phyloP scores from a whole-genome alignment of 2,113 vertebrate genomes.

The Mixornis gularis region DNA sequence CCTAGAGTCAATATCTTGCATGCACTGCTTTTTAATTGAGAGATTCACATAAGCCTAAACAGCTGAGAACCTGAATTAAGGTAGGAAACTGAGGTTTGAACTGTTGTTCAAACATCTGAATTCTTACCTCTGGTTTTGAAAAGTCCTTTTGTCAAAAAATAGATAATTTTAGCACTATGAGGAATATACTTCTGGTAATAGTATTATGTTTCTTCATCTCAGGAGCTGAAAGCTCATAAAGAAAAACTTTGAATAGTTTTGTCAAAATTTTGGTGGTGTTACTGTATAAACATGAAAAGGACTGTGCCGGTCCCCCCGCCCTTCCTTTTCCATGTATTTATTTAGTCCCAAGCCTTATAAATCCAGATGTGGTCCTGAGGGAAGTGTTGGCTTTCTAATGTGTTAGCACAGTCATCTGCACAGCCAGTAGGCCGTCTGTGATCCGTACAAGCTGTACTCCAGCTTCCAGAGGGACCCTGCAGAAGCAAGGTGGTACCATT shows the following conservation, averaged over 20 bases:
- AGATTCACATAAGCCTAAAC: neutral
- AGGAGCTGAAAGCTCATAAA: neutral
- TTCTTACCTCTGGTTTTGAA: neutral
- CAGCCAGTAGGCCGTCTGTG: neutral
- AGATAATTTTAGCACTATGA: neutral
- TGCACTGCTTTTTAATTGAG: neutral
- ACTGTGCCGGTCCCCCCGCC: neutral
- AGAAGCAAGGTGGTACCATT: neutral
- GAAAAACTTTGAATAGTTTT: neutral
- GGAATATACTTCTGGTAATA: neutral
- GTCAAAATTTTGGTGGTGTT: neutral
- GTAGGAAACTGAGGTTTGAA: neutral
- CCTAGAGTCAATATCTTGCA: neutral
- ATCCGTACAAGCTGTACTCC: accelerated
- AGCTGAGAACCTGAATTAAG: neutral
- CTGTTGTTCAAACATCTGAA: neutral
- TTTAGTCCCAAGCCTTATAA: neutral
- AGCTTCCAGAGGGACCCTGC: neutral
- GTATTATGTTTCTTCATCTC: neutral
- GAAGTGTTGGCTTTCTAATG: neutral
- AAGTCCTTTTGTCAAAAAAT: neutral
- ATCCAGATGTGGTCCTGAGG: neutral
- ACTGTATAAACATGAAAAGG: neutral
- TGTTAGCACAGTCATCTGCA: neutral
- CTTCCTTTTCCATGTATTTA: conserved; percentile 23